phyloP scores from a whole-genome alignment of 2,113 vertebrate genomes.

The Chunga burmeisteri region DNA sequence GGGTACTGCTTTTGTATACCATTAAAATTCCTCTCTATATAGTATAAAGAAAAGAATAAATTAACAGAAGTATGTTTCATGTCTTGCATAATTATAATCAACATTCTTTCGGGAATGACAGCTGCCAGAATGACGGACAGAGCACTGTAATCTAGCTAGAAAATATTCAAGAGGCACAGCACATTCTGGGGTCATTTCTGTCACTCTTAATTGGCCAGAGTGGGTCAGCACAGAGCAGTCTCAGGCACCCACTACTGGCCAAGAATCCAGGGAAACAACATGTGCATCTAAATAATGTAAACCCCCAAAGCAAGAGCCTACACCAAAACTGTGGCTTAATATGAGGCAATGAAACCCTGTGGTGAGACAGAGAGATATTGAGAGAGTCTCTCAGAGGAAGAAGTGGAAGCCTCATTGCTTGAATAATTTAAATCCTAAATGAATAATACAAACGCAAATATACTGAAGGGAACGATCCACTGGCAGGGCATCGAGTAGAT shows the following conservation, averaged over 20 bases:
- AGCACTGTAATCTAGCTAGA: neutral
- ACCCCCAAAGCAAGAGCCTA: neutral
- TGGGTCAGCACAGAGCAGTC: neutral
- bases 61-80: neutral
- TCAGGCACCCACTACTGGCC: neutral
- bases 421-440: conserved; percentile 64
- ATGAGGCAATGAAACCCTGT: neutral
- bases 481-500: neutral
- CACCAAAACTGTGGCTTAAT: neutral
- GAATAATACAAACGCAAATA: conserved; percentile 64
- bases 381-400: conserved; percentile 33
- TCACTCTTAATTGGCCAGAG: conserved; percentile 1
- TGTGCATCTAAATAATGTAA: neutral
- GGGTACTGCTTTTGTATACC: neutral
- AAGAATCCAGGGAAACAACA: neutral
- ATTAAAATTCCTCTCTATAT: neutral
- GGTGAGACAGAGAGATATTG: conserved; percentile 2
- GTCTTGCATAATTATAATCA: conserved; percentile 1
- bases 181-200: neutral
- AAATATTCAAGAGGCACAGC: neutral
- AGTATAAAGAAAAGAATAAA: neutral
- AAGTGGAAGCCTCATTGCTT: conserved; percentile 15
- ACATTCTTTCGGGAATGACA: neutral
- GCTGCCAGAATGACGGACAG: neutral
- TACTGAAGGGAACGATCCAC: neutral